Conservation (phyloP, 37 sponge, comb jelly and placozoan genomes). For the Eunapius fragilis region DNA sequence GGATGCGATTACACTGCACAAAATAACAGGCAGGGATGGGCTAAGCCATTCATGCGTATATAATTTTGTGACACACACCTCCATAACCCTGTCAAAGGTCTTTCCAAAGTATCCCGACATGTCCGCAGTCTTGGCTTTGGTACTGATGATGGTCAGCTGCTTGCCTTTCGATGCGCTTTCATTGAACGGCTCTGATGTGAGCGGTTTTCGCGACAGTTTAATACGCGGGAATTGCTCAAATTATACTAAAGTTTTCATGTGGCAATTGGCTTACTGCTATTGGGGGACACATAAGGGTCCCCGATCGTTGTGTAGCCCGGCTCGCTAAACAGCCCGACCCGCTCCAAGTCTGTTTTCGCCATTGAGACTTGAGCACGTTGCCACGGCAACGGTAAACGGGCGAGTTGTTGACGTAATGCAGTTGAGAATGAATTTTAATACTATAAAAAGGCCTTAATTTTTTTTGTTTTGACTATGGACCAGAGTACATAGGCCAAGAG, state of each 20-base stretch:
- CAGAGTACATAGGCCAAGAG: too few relatives aligned
- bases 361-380: neutral
- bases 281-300: constrained; percentile 75
- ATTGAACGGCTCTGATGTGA: constrained; percentile 86
- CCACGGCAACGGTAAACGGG: too few relatives aligned
- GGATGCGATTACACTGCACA: too few relatives aligned
- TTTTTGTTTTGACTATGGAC: too few relatives aligned
- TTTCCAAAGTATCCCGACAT: constrained; percentile 86
- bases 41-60: too few relatives aligned
- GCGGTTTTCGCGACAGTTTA: too few relatives aligned
- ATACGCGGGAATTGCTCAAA: too few relatives aligned
- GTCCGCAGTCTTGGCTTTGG: constrained; percentile 64
- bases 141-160: constrained; percentile 65
- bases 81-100: constrained; percentile 69
- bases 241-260: neutral
- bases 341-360: constrained; percentile 83
- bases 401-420: too few relatives aligned
- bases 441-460: too few relatives aligned
- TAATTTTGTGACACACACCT: too few relatives aligned
- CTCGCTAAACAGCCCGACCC: constrained; percentile 91
- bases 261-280: constrained; percentile 32
- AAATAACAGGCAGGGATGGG: too few relatives aligned
- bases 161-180: constrained; percentile 73
- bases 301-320: constrained; percentile 86
- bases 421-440: too few relatives aligned